A percentile compares a stretch with the other conserved stretches of the same genome.
Evolutionary conservation across 2,888 invertebrate species (phyloP).

Genomic region (Papilio protenor): DNA sequence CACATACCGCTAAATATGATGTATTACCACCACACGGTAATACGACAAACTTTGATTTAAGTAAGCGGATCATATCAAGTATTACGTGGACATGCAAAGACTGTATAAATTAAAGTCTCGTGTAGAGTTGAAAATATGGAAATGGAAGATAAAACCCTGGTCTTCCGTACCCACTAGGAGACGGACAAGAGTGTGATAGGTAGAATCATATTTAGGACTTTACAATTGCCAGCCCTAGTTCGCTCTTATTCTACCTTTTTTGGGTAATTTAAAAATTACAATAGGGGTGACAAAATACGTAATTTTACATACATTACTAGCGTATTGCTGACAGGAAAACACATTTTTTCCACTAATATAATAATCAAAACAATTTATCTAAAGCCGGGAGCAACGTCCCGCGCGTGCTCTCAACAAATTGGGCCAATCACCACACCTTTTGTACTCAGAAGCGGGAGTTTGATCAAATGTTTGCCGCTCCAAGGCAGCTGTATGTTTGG

Average conservation of each 20-base stretch:
- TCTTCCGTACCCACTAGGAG: no score
- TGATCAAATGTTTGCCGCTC: constrained; percentile 72
- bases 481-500: constrained; percentile 48
- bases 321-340: constrained; percentile 43
- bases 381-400: constrained; percentile 46
- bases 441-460: constrained; percentile 58
- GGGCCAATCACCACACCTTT: constrained; percentile 72
- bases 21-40: constrained; percentile 52
- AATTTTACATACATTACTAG: constrained; percentile 19
- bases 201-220: no score
- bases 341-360: constrained; percentile 50
- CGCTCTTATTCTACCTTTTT: background rate
- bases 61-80: constrained; percentile 41
- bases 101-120: background rate
- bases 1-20: constrained; percentile 61
- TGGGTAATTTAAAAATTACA: no score
- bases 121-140: no score
- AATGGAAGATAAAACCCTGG: no score
- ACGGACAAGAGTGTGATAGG: no score
- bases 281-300: background rate
- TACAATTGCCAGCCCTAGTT: background rate
- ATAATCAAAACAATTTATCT: constrained; percentile 55
- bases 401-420: constrained; percentile 72
- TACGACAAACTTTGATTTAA: constrained; percentile 47
- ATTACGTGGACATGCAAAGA: background rate